phyloP scores from a whole-genome alignment of 2,888 invertebrate species.

The Dryobota labecula region DNA sequence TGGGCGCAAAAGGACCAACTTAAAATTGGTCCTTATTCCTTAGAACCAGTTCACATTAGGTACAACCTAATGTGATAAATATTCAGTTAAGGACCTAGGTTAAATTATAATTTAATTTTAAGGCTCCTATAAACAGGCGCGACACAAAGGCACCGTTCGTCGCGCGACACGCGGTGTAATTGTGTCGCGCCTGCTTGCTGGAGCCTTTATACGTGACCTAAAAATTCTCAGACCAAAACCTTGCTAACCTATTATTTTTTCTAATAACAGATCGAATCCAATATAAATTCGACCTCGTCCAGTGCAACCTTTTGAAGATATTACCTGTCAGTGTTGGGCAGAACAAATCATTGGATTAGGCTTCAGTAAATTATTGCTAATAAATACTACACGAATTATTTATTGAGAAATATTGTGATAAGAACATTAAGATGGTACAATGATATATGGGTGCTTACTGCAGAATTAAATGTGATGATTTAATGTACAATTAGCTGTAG shows the following conservation, averaged over 20 bases:
- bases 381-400: slow-evolving; percentile 32
- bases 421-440: slow-evolving; percentile 19
- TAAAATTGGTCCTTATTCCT: not conserved
- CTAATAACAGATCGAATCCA: slow-evolving; percentile 29
- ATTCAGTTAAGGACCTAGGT: not conserved
- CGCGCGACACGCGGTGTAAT: too few species aligned
- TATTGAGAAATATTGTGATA: slow-evolving; percentile 25
- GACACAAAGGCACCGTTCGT: too few species aligned
- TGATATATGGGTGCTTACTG: slow-evolving; percentile 24
- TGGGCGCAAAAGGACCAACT: not conserved
- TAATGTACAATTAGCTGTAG: not conserved
- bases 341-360: slow-evolving; percentile 41
- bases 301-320: slow-evolving; percentile 54
- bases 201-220: not conserved
- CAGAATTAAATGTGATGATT: slow-evolving; percentile 10
- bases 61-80: not conserved
- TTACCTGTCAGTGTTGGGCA: slow-evolving; percentile 32
- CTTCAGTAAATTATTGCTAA: slow-evolving; percentile 27
- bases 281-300: slow-evolving; percentile 49
- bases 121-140: too few species aligned
- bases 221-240: not conserved
- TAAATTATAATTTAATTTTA: not conserved
- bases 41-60: not conserved
- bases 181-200: too few species aligned
- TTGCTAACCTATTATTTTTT: slow-evolving; percentile 23